phyloP scores from a whole-genome alignment of 92 coral and sea anemone species.

The Zoanthus sociatus region DNA sequence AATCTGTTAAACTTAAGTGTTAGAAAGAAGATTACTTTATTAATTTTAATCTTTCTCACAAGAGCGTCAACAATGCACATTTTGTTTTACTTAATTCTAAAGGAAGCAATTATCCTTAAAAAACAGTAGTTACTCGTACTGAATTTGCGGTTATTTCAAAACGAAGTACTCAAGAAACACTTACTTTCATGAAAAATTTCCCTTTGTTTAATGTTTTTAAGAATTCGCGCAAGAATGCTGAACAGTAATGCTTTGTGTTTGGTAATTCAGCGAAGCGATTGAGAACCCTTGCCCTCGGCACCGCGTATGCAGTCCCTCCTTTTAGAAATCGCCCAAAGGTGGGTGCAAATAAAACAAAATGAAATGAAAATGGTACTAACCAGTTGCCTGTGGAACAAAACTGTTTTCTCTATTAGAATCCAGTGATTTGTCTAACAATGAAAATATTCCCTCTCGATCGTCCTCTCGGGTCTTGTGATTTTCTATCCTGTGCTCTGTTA shows the following conservation, averaged over 20 bases:
- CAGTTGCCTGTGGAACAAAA: slow-evolving; percentile 1
- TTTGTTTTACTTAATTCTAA: slow-evolving; percentile 18
- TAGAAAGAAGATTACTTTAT: slow-evolving; percentile 16
- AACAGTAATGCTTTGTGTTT: slow-evolving; percentile 1
- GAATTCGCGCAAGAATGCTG: background rate
- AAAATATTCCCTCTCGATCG: background rate
- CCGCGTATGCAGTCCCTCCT: background rate
- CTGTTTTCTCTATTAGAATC: slow-evolving; percentile 21
- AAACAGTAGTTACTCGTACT: background rate
- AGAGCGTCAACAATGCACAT: slow-evolving; percentile 10
- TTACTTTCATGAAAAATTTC: slow-evolving; percentile 26
- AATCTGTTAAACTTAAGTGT: background rate
- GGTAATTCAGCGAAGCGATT: background rate
- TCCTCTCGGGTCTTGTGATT: slow-evolving; percentile 8
- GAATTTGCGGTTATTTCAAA: background rate
- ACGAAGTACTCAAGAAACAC: slow-evolving; percentile 15
- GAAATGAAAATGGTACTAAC: slow-evolving; percentile 21
- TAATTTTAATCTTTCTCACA: slow-evolving; percentile 29
- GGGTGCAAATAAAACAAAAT: background rate
- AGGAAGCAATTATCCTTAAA: background rate
- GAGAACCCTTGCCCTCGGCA: background rate
- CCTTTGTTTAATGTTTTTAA: slow-evolving; percentile 6
- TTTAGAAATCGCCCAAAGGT: background rate
- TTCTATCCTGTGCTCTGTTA: slow-evolving; percentile 17
- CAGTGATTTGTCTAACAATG: background rate